Evolutionary conservation across 2,113 vertebrate species (phyloP).

Genomic region (Ginglymostoma cirratum): DNA sequence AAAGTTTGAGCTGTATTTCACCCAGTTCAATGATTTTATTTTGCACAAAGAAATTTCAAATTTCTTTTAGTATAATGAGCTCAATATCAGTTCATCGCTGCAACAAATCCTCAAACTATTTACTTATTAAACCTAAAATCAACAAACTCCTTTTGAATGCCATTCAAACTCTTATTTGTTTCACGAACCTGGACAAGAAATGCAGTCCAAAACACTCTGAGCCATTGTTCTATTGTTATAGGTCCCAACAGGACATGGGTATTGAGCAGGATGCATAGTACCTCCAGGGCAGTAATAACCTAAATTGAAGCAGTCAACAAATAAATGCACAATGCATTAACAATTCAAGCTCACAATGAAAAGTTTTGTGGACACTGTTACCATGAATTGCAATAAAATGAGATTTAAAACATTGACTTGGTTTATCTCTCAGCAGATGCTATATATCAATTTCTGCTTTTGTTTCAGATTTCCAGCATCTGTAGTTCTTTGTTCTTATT

Average conservation of each 20-base stretch:
- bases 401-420: too few relatives aligned
- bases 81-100: background rate
- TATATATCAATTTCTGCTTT: too few relatives aligned
- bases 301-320: background rate
- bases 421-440: too few relatives aligned
- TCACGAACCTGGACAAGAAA: slow-evolving; percentile 16
- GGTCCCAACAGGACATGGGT: slow-evolving; percentile 69
- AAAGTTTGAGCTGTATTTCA: background rate
- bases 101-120: background rate
- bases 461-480: too few relatives aligned
- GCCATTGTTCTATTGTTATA: slow-evolving; percentile 58
- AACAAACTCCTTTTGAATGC: background rate
- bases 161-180: background rate
- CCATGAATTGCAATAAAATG: background rate
- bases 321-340: background rate
- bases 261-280: slow-evolving; percentile 51
- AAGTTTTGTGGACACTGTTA: background rate
- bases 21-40: background rate
- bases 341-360: background rate
- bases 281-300: slow-evolving; percentile 74
- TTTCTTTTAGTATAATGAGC: background rate
- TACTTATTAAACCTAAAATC: background rate
- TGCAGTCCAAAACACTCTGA: slow-evolving; percentile 1
- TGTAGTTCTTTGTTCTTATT: too few relatives aligned
- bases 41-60: background rate